phyloP scores from a whole-genome alignment of 2,797 vertebrate genomes.

The Sciaenops ocellatus region DNA sequence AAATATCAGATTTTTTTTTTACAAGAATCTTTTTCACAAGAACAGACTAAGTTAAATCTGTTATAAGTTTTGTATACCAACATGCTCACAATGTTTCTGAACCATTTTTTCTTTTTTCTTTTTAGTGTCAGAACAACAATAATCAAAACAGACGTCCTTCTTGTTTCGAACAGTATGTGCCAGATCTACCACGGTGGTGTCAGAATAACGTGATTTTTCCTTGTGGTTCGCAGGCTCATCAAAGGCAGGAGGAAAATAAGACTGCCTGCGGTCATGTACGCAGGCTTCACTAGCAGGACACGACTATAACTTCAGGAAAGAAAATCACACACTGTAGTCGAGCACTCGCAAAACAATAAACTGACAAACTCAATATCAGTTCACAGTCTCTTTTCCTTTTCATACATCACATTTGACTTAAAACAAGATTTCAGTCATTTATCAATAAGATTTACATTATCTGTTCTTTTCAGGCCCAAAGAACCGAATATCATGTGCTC shows the following conservation, averaged over 20 bases:
- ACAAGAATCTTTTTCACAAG: slow-evolving; percentile 82
- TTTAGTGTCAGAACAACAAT: slow-evolving; percentile 77
- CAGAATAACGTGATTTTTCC: slow-evolving; percentile 48
- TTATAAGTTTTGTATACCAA: slow-evolving; percentile 83
- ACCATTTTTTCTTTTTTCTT: slow-evolving; percentile 70
- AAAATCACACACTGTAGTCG: slow-evolving; percentile 54
- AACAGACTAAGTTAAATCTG: slow-evolving; percentile 84
- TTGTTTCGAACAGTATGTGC: slow-evolving; percentile 65
- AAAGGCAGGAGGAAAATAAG: slow-evolving; percentile 62
- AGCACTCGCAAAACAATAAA: slow-evolving; percentile 55
- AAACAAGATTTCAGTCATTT: slow-evolving; percentile 50
- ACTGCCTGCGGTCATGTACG: slow-evolving; percentile 49
- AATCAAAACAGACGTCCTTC: slow-evolving; percentile 70
- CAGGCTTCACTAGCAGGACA: slow-evolving; percentile 52
- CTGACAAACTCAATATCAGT: slow-evolving; percentile 46
- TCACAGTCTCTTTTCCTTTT: slow-evolving; percentile 52
- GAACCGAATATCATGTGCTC: slow-evolving; percentile 49
- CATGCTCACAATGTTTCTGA: slow-evolving; percentile 86
- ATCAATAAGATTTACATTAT: slow-evolving; percentile 55
- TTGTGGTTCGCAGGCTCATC: slow-evolving; percentile 61
- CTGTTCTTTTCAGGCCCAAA: slow-evolving; percentile 41
- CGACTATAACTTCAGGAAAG: slow-evolving; percentile 46
- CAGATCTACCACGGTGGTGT: slow-evolving; percentile 53
- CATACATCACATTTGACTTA: slow-evolving; percentile 49
- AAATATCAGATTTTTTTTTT: slow-evolving; percentile 75